These are phyloP conservation scores for Platynereis dumerilii DNA, from an alignment of 2,888 invertebrate species.

Conservation along the genomic window DNA sequence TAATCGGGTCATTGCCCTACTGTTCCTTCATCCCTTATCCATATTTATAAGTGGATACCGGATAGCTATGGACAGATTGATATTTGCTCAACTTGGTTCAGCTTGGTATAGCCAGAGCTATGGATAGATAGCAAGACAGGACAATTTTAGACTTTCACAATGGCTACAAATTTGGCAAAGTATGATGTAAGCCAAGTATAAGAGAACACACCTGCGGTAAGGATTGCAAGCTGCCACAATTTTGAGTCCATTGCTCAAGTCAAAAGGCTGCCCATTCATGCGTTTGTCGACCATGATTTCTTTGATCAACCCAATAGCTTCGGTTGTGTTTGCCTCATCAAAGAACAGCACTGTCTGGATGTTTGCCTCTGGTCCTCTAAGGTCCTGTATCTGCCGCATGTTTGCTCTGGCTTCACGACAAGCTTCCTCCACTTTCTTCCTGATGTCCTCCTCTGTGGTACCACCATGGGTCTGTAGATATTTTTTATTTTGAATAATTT, in stretches of 20 bases:
- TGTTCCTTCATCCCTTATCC: too few relatives aligned
- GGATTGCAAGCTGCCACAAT: slow-evolving; percentile 61
- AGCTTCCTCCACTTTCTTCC: slow-evolving; percentile 47
- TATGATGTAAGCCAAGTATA: too few relatives aligned
- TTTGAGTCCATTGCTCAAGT: slow-evolving; percentile 44
- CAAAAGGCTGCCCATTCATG: slow-evolving; percentile 46
- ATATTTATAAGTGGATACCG: too few relatives aligned
- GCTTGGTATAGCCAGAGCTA: too few relatives aligned
- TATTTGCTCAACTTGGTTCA: too few relatives aligned
- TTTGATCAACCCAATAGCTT: slow-evolving; percentile 57
- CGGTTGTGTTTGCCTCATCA: slow-evolving; percentile 61
- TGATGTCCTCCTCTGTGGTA: slow-evolving; percentile 50
- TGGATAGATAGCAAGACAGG: too few relatives aligned
- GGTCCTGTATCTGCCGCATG: slow-evolving; percentile 19
- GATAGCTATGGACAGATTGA: too few relatives aligned
- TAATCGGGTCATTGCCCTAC: too few relatives aligned
- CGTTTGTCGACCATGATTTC: slow-evolving; percentile 59
- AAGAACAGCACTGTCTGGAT: slow-evolving; percentile 56
- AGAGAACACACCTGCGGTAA: slow-evolving; percentile 59
- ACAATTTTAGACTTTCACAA: too few relatives aligned
- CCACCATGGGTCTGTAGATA: slow-evolving; percentile 60
- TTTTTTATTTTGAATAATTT: too few relatives aligned
- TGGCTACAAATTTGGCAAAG: too few relatives aligned
- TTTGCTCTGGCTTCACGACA: slow-evolving; percentile 45
- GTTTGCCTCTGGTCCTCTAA: slow-evolving; percentile 17